These are phyloP conservation scores for Agapornis canus DNA, from an alignment of 2,797 vertebrate genomes.

Conservation along the genomic window DNA sequence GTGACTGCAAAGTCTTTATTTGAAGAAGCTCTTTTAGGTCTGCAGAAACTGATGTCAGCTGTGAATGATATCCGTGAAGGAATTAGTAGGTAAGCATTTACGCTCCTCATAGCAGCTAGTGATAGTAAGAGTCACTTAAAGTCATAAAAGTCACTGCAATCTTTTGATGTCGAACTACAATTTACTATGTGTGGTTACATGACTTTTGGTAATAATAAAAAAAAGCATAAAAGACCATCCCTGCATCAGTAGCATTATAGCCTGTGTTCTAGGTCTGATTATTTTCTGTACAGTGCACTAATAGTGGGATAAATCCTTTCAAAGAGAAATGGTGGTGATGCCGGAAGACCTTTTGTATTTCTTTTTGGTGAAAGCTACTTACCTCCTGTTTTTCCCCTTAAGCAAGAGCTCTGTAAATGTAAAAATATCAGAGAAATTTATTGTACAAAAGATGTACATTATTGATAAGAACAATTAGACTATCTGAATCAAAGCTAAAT, in stretches of 20 bases:
- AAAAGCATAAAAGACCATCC: neutral
- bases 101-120: neutral
- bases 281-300: neutral
- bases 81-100: slow-evolving; percentile 84
- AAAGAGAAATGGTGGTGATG: neutral
- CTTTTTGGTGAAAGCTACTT: neutral
- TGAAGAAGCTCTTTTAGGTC: slow-evolving; percentile 81
- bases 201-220: neutral
- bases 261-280: too few species aligned
- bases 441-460: neutral
- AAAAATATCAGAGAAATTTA: neutral
- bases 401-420: neutral
- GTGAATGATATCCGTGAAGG: slow-evolving; percentile 85
- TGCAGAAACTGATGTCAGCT: slow-evolving; percentile 83
- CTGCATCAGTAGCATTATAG: neutral
- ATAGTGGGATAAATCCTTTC: neutral
- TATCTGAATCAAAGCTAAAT: neutral
- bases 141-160: neutral
- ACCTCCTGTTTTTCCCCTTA: neutral
- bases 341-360: neutral
- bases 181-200: neutral
- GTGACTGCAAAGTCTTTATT: slow-evolving; percentile 71
- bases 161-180: neutral
- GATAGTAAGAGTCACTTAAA: neutral
- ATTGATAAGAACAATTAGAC: neutral